A percentile compares a stretch with the other conserved stretches of the same genome.
Conservation (phyloP, 2,888 invertebrate genomes). For the Eumerus sabulonum region DNA sequence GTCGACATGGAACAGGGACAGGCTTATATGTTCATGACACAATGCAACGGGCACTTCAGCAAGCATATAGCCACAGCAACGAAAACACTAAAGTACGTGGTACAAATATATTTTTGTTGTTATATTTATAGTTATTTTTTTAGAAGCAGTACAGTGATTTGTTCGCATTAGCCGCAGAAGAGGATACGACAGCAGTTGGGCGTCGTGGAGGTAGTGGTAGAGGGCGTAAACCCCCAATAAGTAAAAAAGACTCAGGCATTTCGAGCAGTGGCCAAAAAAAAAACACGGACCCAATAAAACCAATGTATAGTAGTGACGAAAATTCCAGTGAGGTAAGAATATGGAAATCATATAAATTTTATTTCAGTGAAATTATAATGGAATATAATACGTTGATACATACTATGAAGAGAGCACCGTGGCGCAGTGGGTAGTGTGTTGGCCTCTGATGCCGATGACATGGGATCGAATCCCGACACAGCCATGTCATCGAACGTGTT, state of each 20-base stretch:
- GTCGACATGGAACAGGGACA: constrained; percentile 83
- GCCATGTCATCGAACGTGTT: too few relatives aligned
- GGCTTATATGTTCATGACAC: constrained; percentile 92
- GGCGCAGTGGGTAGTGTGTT: too few relatives aligned
- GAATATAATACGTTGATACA: too few relatives aligned
- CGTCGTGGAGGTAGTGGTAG: constrained; percentile 83
- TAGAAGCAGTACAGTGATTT: constrained; percentile 93
- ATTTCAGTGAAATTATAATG: constrained; percentile 3
- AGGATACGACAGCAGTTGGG: constrained; percentile 85
- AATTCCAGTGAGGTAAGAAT: constrained; percentile 87
- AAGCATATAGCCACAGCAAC: constrained; percentile 91
- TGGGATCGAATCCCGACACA: too few relatives aligned
- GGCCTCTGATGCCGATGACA: too few relatives aligned
- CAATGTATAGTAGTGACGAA: constrained; percentile 87
- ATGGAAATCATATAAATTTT: not conserved
- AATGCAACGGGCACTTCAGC: constrained; percentile 94
- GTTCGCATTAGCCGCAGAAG: constrained; percentile 93
- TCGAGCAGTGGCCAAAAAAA: constrained; percentile 78
- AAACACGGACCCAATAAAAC: constrained; percentile 79
- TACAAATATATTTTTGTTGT: not conserved
- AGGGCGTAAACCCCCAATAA: constrained; percentile 81
- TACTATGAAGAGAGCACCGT: too few relatives aligned
- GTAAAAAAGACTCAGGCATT: constrained; percentile 80
- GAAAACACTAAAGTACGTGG: constrained; percentile 87
- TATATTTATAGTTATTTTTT: constrained; percentile 67